These are phyloP conservation scores for Drosophila nigromelanica DNA, from an alignment of 1,140 invertebrate genomes.

Conservation along the genomic window DNA sequence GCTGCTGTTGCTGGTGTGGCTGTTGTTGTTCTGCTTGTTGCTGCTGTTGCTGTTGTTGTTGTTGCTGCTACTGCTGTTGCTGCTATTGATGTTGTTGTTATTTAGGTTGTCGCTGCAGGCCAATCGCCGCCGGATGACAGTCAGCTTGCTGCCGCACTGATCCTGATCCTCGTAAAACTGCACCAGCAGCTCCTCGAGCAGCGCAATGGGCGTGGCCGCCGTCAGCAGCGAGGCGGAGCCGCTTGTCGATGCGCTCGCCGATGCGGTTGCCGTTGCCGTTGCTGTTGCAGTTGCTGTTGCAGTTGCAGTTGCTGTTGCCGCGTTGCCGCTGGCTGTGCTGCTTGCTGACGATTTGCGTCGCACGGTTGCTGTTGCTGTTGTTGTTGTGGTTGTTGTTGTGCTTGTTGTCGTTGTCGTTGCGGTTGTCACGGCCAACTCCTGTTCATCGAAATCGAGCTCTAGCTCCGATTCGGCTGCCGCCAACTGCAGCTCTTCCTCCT, in stretches of 20 bases:
- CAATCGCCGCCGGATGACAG: slow-evolving; percentile 39
- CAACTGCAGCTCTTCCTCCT: slow-evolving; percentile 7
- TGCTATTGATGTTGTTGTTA: slow-evolving; percentile 47
- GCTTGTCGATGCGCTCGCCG: slow-evolving; percentile 46
- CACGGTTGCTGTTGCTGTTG: slow-evolving; percentile 49
- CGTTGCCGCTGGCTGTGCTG: slow-evolving; percentile 47
- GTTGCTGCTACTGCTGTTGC: slow-evolving; percentile 22
- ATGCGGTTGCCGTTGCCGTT: slow-evolving; percentile 44
- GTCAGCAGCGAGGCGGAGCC: slow-evolving; percentile 50
- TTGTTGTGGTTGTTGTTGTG: slow-evolving; percentile 28
- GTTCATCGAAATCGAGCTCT: background rate
- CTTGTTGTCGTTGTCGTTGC: slow-evolving; percentile 40
- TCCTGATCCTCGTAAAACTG: slow-evolving; percentile 81
- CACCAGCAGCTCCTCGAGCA: slow-evolving; percentile 76
- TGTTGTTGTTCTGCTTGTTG: slow-evolving; percentile 25
- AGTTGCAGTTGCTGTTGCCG: slow-evolving; percentile 13
- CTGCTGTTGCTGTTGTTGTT: slow-evolving; percentile 30
- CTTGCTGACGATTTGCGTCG: slow-evolving; percentile 45
- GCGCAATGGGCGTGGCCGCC: slow-evolving; percentile 49
- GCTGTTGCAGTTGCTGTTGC: slow-evolving; percentile 34
- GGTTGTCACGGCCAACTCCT: slow-evolving; percentile 27
- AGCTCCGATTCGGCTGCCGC: background rate
- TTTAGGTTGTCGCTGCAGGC: slow-evolving; percentile 34
- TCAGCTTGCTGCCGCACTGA: slow-evolving; percentile 53
- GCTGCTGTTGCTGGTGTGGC: slow-evolving; percentile 42